phyloP scores from a whole-genome alignment of 2,797 vertebrate species.

The Paguma larvata region DNA sequence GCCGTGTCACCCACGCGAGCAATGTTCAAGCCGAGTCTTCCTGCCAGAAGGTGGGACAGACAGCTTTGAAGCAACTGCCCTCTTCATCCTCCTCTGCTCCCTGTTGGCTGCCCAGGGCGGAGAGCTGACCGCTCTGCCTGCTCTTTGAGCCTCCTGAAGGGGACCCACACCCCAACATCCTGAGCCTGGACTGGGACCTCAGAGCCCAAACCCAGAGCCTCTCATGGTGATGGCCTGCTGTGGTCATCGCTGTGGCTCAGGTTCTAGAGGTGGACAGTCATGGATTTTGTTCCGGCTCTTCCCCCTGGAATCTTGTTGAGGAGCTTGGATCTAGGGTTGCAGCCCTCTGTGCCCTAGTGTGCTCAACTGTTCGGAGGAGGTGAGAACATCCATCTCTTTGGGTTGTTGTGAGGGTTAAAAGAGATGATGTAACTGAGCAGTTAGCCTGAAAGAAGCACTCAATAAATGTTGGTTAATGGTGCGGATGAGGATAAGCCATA shows the following conservation, averaged over 20 bases:
- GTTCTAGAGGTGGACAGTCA: background rate
- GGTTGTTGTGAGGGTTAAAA: background rate
- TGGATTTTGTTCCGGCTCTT: background rate
- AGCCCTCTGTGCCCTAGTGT: background rate
- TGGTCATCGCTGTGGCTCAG: background rate
- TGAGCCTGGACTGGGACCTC: background rate
- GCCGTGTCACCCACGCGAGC: background rate
- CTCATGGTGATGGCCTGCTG: background rate
- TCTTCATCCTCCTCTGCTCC: background rate
- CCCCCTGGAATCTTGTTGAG: background rate
- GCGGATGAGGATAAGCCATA: background rate
- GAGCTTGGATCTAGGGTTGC: background rate
- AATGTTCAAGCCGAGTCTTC: background rate
- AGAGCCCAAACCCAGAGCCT: background rate
- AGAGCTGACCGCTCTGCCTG: background rate
- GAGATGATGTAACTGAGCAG: background rate
- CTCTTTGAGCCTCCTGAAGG: background rate
- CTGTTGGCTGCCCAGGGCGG: background rate
- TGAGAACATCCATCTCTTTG: background rate
- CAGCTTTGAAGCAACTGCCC: background rate
- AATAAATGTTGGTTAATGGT: background rate
- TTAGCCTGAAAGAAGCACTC: background rate
- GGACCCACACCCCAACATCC: background rate
- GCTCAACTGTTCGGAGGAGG: background rate
- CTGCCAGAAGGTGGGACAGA: background rate